Base-by-base conservation (phyloP, 2,113 vertebrate genomes). In the Leptosomus discolor region DNA sequence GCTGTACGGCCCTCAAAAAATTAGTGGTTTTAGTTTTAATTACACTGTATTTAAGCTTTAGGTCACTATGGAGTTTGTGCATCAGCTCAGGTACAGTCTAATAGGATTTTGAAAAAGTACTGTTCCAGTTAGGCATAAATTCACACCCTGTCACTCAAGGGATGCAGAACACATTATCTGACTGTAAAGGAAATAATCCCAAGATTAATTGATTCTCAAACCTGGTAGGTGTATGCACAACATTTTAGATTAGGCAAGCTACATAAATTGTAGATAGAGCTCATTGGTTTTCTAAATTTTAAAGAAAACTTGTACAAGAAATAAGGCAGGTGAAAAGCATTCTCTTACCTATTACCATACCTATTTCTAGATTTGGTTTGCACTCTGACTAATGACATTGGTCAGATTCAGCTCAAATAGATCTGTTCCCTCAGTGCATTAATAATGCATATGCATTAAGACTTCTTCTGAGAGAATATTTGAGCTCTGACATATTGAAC, bases 401-500 rank as follows among this genome's bases (percentile, higher is more conserved):
- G 96, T 97, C 83, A 94, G 94, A 94, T 94, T 97, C 71, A 88
- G 60, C 96, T 97, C 54, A 82, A 83, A 83, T 54, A 92, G 93
- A 94, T 96, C 90, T 94, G 63, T 88, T 97, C 92, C 95, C 88
- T 97, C 61, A 83, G 84, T 71, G 46, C 85, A 96, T 98, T 95
- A 97, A 97, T 98, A 98, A 97, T 98, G 96, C 74, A 98, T 96
- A 79, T 9, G 19, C 94, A 92, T 97, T 97, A 97, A 97, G 96
- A 58, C 81, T 77, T 61, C 94, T 96, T 97, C 96, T 95, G 83
- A 94, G 90, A 96, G 97, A 97, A 95, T 97, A 93, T 97, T 97
- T 98, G 97, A 98, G 94, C 95, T 98, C 74, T 97, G 96, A 97
- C 94, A 91, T 97, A 98, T 85, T 45, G 96, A 98, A 94, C 94